phyloP scores from a whole-genome alignment of 2,888 invertebrate species.

The Tortrix viridana region DNA sequence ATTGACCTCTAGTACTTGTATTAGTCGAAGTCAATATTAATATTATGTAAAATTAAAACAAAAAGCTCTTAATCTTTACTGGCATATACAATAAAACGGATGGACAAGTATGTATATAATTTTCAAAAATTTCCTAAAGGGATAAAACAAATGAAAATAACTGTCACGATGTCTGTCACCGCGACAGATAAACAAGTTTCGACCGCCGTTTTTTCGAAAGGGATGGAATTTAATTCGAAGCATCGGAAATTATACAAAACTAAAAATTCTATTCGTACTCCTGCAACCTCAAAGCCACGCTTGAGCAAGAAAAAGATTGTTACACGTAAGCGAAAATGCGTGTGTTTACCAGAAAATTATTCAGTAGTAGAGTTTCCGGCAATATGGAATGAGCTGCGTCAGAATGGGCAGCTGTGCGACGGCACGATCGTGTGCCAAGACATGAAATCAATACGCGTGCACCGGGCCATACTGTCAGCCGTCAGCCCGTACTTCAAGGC shows the following conservation, averaged over 20 bases:
- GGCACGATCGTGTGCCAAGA: conserved; percentile 86
- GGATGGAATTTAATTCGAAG: conserved; percentile 84
- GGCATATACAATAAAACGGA: conserved; percentile 23
- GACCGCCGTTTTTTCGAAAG: conserved; percentile 83
- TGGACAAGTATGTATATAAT: not conserved
- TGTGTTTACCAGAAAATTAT: conserved; percentile 85
- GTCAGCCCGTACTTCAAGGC: conserved; percentile 90
- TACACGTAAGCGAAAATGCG: conserved; percentile 82
- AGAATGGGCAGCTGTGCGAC: conserved; percentile 88
- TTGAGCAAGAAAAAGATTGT: conserved; percentile 74
- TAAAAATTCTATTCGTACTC: conserved; percentile 80
- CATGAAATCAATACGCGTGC: conserved; percentile 85
- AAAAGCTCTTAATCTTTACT: conserved; percentile 3
- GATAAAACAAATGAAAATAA: conserved; percentile 64
- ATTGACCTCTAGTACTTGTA: too few species aligned
- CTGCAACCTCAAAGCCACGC: conserved; percentile 73
- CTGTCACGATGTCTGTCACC: conserved; percentile 69
- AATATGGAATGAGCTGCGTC: conserved; percentile 87
- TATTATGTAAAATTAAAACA: not conserved
- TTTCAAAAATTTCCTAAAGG: conserved; percentile 37
- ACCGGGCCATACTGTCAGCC: conserved; percentile 88
- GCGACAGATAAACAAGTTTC: conserved; percentile 79
- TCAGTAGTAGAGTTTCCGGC: conserved; percentile 86
- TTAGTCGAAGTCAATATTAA: too few species aligned
- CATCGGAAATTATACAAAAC: conserved; percentile 82